These are phyloP conservation scores for Cromileptes altivelis DNA, from an alignment of 2,113 vertebrate species.

Conservation along the genomic window DNA sequence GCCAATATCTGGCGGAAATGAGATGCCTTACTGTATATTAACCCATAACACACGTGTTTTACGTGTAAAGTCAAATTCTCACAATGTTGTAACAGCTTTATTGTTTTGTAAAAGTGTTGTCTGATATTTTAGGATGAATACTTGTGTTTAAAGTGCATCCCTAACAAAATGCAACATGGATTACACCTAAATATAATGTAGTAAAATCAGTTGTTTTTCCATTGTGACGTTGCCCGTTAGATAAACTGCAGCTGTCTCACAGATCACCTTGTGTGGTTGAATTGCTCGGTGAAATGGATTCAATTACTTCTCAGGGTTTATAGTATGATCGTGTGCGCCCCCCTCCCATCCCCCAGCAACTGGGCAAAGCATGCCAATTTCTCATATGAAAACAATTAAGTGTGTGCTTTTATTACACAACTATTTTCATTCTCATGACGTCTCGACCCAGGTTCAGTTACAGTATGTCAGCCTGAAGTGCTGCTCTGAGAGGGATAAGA, in stretches of 20 bases:
- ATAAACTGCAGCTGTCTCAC: background rate
- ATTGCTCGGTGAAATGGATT: constrained; percentile 14
- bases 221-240: background rate
- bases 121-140: constrained; percentile 8
- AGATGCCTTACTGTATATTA: background rate
- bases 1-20: background rate
- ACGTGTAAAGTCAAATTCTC: too few species aligned
- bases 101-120: background rate
- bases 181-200: constrained; percentile 31
- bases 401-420: constrained; percentile 27
- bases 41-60: background rate
- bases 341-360: background rate
- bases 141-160: constrained; percentile 48
- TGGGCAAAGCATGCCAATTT: constrained; percentile 14
- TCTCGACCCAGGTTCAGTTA: constrained; percentile 35
- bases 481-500: constrained; percentile 50
- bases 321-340: background rate
- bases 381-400: constrained; percentile 42
- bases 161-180: constrained; percentile 31
- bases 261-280: constrained; percentile 13
- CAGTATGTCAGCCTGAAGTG: constrained; percentile 42
- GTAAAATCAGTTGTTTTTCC: constrained; percentile 21
- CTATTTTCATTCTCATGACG: constrained; percentile 19
- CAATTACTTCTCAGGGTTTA: constrained; percentile 16
- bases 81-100: background rate